Evolutionary conservation across 2,113 vertebrate species (phyloP).

Genomic region (Gadus chalcogrammus): DNA sequence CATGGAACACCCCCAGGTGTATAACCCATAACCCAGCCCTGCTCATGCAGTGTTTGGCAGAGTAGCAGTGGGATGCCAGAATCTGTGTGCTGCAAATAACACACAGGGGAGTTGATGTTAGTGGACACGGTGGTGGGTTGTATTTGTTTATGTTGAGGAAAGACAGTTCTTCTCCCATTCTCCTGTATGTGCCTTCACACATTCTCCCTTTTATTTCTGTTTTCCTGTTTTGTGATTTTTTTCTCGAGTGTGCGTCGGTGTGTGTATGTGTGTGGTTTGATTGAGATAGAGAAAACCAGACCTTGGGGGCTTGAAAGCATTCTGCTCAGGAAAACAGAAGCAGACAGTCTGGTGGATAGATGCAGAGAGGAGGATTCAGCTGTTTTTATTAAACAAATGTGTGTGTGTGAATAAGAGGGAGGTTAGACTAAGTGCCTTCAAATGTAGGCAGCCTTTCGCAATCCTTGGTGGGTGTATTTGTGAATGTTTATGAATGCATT

Average conservation of each 20-base stretch:
- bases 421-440: conserved; percentile 13
- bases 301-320: conserved; percentile 4
- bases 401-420: no score
- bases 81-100: no score
- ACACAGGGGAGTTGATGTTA: no score
- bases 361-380: no score
- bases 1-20: conserved; percentile 32
- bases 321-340: conserved; percentile 24
- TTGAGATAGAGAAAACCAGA: neutral
- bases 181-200: neutral
- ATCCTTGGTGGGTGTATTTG: conserved; percentile 15
- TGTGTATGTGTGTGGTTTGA: neutral
- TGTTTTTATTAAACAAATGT: neutral
- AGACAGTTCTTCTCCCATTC: conserved; percentile 4
- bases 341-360: conserved; percentile 19
- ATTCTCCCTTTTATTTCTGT: neutral
- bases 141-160: conserved; percentile 8
- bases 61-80: no score
- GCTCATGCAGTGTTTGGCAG: conserved; percentile 21
- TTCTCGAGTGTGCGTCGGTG: no score
- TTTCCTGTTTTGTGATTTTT: no score
- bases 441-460: conserved; percentile 26
- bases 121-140: neutral
- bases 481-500: conserved; percentile 35
- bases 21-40: conserved; percentile 32